These are phyloP conservation scores for Propithecus perrieri DNA, from an alignment of 2,797 vertebrate genomes.

Conservation along the genomic window DNA sequence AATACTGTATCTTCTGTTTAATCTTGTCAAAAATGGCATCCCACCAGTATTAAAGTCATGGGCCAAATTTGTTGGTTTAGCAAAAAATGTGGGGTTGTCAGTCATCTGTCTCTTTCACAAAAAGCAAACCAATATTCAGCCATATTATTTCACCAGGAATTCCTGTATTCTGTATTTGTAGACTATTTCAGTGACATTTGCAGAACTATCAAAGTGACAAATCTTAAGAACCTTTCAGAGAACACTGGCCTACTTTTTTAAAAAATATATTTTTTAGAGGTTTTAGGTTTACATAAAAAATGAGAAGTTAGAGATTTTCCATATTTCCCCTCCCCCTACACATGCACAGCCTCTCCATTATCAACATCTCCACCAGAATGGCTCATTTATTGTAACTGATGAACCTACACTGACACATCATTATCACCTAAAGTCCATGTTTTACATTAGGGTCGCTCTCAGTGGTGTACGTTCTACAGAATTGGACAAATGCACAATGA, in stretches of 20 bases:
- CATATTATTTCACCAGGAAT: constrained; percentile 78
- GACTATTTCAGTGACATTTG: constrained; percentile 79
- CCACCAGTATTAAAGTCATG: constrained; percentile 31
- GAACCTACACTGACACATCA: background rate
- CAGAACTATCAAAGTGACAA: constrained; percentile 77
- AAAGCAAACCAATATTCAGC: constrained; percentile 60
- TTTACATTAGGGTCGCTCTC: background rate
- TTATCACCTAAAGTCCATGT: background rate
- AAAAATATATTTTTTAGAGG: background rate
- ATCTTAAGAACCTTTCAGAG: constrained; percentile 66
- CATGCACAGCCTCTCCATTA: background rate
- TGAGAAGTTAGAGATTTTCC: background rate
- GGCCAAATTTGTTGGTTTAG: background rate
- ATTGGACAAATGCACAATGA: background rate
- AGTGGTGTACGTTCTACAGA: background rate
- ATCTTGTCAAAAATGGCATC: constrained; percentile 33
- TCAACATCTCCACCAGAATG: background rate
- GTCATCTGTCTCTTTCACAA: constrained; percentile 38
- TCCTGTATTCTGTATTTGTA: constrained; percentile 58
- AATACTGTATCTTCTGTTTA: background rate
- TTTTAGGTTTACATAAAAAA: constrained; percentile 21
- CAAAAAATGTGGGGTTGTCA: constrained; percentile 37
- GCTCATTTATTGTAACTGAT: background rate
- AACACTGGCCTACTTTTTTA: constrained; percentile 63
- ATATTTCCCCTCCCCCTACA: background rate